Evolutionary conservation across 2,888 invertebrate species (phyloP), one percentile per base, ranked within the genome.

Genomic region (Ochropleura leucogaster): DNA sequence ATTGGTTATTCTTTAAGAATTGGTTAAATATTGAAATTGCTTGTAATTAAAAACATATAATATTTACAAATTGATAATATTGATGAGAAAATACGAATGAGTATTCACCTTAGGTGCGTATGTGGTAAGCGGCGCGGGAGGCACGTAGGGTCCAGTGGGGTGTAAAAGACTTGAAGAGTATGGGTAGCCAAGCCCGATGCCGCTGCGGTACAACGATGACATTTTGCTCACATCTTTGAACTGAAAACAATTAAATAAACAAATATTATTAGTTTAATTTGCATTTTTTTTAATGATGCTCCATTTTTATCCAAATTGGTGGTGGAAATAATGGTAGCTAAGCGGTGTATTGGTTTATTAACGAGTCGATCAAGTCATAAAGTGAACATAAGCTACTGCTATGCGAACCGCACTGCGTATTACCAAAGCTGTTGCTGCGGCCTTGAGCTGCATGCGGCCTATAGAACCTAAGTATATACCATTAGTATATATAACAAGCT

Each of bases 211-310:
- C 93, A 98, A 97, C 72, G 98, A 97, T 70, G 98, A 97, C 95
- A 98, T 97, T 96, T 99, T 99, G 84, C 98, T 97, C 92, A 98
- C 98, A 93, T 99, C 99, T 96, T 98, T 98, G 95, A 98, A 98
- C 97, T 98, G 95, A 74, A 93, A 92, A 68, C 42, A 30, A 66
- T 49, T 53, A 0, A 76, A 73, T 44, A 20, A 55, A 20, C 7
- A 12, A 30, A 55, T 20, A 53, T 51, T 55, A 49, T 18, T 9
- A 9, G 4, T 16, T 16, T 0, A 1, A 7, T 14, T 30, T 20
- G 0, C 4, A 49, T 3, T 49, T 49, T 12, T 20, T 12, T 9
- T 30, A 16, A 57, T 30, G 16, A 57, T 7, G 7, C 30, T 30
- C 30, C 30, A 30, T 57, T 8, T 30, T 8, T 16, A 57, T 30